Percentiles rank a stretch among this genome's conserved stretches.
These are phyloP conservation scores for Noctuana brunneofusca DNA, from an alignment of 2,888 invertebrate species.

Conservation along the genomic window DNA sequence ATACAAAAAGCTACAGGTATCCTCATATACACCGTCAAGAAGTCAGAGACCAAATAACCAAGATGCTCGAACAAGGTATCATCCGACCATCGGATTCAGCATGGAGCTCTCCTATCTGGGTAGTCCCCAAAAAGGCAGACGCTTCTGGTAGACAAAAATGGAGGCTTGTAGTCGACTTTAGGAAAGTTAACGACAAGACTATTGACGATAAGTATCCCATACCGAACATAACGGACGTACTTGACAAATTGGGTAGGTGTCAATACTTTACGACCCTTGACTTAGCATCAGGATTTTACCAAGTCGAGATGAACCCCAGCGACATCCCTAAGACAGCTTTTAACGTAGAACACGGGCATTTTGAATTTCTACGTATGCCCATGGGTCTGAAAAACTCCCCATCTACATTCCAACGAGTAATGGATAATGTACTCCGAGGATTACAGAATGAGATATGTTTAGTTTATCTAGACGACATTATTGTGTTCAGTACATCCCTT, in stretches of 20 bases:
- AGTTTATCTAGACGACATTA: constrained; percentile 49
- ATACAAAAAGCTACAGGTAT: constrained; percentile 39
- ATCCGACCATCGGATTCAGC: constrained; percentile 46
- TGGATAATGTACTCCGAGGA: constrained; percentile 46
- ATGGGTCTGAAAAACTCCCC: constrained; percentile 45
- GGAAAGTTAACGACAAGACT: constrained; percentile 44
- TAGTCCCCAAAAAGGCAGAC: constrained; percentile 50
- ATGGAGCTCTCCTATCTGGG: constrained; percentile 50
- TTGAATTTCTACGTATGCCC: constrained; percentile 45
- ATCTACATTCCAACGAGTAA: constrained; percentile 45
- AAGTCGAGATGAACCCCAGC: constrained; percentile 36
- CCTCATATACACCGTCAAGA: constrained; percentile 38
- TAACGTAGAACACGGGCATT: constrained; percentile 44
- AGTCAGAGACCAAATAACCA: constrained; percentile 38
- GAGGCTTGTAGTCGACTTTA: constrained; percentile 40
- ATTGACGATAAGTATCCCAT: constrained; percentile 43
- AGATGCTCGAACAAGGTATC: constrained; percentile 44
- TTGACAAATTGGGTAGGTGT: constrained; percentile 41
- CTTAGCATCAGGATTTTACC: constrained; percentile 39
- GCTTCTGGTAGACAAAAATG: constrained; percentile 41
- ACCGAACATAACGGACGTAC: constrained; percentile 42
- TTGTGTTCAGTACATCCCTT: constrained; percentile 43
- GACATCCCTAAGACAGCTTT: constrained; percentile 47
- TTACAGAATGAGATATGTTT: constrained; percentile 41
- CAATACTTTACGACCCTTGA: constrained; percentile 40